Evolutionary conservation across 2,888 invertebrate genomes (phyloP), one percentile per base, ranked within the genome.

Genomic region (Caprella mutica): DNA sequence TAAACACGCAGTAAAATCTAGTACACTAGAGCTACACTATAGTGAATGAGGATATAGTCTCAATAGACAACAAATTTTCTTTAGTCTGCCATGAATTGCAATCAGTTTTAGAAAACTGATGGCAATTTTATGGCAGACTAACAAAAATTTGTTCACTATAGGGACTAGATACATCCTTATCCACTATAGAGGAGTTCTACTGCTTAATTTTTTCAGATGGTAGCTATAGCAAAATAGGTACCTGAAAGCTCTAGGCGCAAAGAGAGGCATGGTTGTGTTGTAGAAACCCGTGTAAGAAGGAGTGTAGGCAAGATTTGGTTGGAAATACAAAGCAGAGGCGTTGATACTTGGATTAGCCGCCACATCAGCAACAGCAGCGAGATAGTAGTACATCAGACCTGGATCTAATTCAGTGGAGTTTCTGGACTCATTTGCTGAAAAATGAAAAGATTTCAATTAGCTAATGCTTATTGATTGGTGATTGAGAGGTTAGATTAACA

Each of bases 341-440:
- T 93, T 93, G 65, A 93, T 85, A 67, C 85, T 84, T 0, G 86
- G 85, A 74, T 92, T 94, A 0, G 93, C 81, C 0, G 94, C 86
- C 0, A 97, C 88, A 72, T 97, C 96, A 0, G 97, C 93, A 1
- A 93, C 87, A 0, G 91, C 85, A 0, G 94, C 93, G 42, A 96
- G 75, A 71, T 93, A 92, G 70, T 92, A 92, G 71, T 96, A 96
- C 90, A 94, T 91, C 84, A 97, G 89, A 54, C 96, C 96, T 0
- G 96, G 96, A 74, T 96, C 94, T 68, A 59, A 53, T 58, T 65
- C 65, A 2, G 53, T 58, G 9, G 63, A 55, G 39, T 52, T 55
- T 9, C 48, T 54, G 14, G 59, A 52, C 14, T 35, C 53, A 50
- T 60, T 60, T 27, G 56, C 63, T 63, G 55, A 14, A 44, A 38